These are phyloP conservation scores for Petrocephalus microphthalmus DNA, from an alignment of 2,113 vertebrate species.

Conservation along the genomic window DNA sequence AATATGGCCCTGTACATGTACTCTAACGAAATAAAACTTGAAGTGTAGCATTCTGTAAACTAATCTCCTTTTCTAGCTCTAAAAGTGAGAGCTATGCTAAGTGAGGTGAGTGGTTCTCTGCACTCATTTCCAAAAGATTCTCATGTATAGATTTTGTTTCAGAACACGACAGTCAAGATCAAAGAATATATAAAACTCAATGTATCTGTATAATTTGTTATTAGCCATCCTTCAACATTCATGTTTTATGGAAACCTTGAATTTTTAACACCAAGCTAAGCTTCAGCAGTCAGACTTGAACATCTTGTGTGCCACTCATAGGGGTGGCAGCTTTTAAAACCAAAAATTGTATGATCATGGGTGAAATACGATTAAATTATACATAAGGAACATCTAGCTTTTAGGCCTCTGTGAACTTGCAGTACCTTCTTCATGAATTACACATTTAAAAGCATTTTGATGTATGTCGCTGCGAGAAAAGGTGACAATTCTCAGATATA, in stretches of 20 bases:
- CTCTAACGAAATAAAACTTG: background rate
- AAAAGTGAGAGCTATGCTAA: background rate
- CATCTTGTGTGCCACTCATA: constrained; percentile 28
- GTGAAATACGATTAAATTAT: constrained; percentile 36
- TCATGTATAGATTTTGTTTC: constrained; percentile 4
- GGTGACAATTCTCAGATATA: constrained; percentile 6
- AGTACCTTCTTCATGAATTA: constrained; percentile 9
- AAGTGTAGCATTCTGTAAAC: background rate
- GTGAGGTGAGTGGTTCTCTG: background rate
- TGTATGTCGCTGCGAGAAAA: background rate
- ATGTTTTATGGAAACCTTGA: constrained; percentile 1
- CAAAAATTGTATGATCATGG: constrained; percentile 28
- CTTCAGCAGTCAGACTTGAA: constrained; percentile 20
- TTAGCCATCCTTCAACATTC: constrained; percentile 19
- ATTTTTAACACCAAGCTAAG: constrained; percentile 23
- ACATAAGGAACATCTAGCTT: constrained; percentile 21
- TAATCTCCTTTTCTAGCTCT: background rate
- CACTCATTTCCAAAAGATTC: background rate
- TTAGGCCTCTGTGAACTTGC: constrained; percentile 11
- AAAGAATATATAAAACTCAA: constrained; percentile 18
- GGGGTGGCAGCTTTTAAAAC: constrained; percentile 26
- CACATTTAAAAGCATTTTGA: constrained; percentile 22
- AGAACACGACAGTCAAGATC: constrained; percentile 19
- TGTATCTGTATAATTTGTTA: background rate
- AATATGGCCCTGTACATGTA: background rate